Base-by-base conservation (phyloP, 2,797 vertebrate species). In the Protosalanx chinensis region DNA sequence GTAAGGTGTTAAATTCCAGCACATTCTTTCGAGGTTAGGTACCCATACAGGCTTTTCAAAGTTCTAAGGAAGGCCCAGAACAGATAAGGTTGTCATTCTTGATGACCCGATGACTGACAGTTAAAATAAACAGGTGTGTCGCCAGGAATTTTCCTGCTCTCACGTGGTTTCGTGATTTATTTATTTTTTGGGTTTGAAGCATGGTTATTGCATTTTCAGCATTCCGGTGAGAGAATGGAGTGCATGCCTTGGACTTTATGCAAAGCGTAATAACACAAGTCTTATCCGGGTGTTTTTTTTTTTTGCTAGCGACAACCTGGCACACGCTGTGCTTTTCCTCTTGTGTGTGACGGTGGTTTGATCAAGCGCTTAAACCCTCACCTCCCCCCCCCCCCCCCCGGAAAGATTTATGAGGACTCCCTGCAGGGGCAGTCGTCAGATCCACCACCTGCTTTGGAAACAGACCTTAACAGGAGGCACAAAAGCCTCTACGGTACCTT, bases 401-500 rank as follows among this genome's bases (percentile, higher is more conserved):
- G 27, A 53, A 16, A 85, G 85, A 88, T 88, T 86, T 86, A 89
- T n/a, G 75, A 75, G 61, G 58, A 75, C 13, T 64, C 61, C 82
- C 76, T 33, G 23, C 68, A 58, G 75, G 77, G 64, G 32, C 29
- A 3, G 35, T 18, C 59, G 41, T 15, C 7, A 63, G 62, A 62
- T 32, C 68, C 53, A 27, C 35, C 64, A 27, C 13, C 37, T 65
- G 64, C 59, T 67, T 57, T 73, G 33, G 68, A 76, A 79, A 49
- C 46, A 78, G 64, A 80, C 72, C 74, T 12, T 67, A 62, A 20
- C 77, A 51, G 66, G 68, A 64, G n/a, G 53, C 75, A 58, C 12
- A 3, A 35, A 37, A 72, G 72, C 71, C 80, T 82, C 79, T n/a
- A 74, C 74, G 27, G 78, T 15, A 68, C 77, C 75, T 13, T 73